Percentiles rank a stretch among this genome's conserved stretches.
phyloP scores from a whole-genome alignment of 23 tunicate species.

The Halocynthia roretzi region DNA sequence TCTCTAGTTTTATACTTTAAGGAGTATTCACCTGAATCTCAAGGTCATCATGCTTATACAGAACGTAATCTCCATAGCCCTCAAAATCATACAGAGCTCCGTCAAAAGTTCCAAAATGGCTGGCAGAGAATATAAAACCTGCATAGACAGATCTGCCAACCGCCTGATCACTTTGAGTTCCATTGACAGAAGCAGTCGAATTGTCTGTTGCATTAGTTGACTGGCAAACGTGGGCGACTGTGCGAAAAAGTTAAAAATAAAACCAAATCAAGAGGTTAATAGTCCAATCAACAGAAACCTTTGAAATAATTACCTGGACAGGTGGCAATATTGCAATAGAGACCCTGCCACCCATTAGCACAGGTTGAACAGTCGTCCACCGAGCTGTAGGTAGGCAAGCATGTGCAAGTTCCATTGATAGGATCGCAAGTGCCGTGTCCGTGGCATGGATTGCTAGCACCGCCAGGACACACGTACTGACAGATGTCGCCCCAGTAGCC shows the following conservation, averaged over 20 bases:
- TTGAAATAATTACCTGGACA: not conserved
- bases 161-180: slow-evolving; percentile 3
- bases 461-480: slow-evolving; percentile 23
- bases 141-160: not conserved
- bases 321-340: slow-evolving; percentile 16
- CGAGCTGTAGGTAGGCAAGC: not conserved
- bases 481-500: slow-evolving; percentile 30
- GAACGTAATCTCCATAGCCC: slow-evolving; percentile 4
- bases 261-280: too few species aligned
- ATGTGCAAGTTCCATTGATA: slow-evolving; percentile 8
- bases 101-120: slow-evolving; percentile 20
- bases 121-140: slow-evolving; percentile 15
- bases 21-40: not conserved
- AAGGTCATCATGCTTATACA: not conserved
- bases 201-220: too few species aligned
- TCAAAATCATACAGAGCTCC: slow-evolving; percentile 18
- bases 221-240: too few species aligned
- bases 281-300: too few species aligned
- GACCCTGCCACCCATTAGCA: slow-evolving; percentile 20
- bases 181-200: not conserved
- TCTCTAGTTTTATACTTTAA: too few species aligned
- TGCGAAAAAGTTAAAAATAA: too few species aligned
- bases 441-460: slow-evolving; percentile 18
- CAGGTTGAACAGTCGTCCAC: slow-evolving; percentile 11
- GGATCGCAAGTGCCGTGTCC: slow-evolving; percentile 18